Base-by-base conservation (phyloP, 2,888 invertebrate genomes). In the Macrophya alboannulata region DNA sequence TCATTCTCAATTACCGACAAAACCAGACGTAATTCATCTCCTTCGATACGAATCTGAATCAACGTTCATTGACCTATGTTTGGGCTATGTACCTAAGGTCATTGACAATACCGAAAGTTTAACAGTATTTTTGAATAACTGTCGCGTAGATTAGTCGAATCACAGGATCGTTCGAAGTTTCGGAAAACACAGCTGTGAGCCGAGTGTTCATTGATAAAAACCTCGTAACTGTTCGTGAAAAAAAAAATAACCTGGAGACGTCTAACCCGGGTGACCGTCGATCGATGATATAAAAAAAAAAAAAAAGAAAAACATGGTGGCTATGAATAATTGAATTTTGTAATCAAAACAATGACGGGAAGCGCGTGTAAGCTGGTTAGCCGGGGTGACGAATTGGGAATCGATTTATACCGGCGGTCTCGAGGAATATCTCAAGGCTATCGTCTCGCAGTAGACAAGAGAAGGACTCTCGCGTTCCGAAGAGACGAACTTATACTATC, bases 321-420 rank as follows among this genome's bases (percentile, higher is more conserved):
- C 55, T 77, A 77, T 55, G 77, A 55, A 43, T 85, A 82, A 85
- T 85, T 81, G 82, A 85, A 85, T 85, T 85, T 71, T 59, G 82
- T 82, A 72, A 79, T 82, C 68, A 71, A 85, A 82, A 85, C 81
- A 85, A 85, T 82, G 71, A 40, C 85, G 85, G 21, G 81, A 85
- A 68, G 43, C 85, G 81, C 85, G 81, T 79, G 85, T 81, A 85
- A 82, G 71, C 85, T 81, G 85, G 81, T 81, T 85, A 85, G 79
- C 59, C 81, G 55, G 71, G 48, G 25, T 85, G 55, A 85, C 85
- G 82, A 81, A 85, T 85, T 72, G 85, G 65, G 40, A 85, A 79
- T 85, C 65, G 85, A 77, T 85, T 85, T 79, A n/a, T n/a, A 76
- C 68, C 68, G 79, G 21, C 17, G 79, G 74, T n/a, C 59, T 43